Percentiles rank a stretch among this genome's conserved stretches.
phyloP scores from a whole-genome alignment of 2,113 vertebrate genomes.

The Speoplatyrhinus poulsoni region DNA sequence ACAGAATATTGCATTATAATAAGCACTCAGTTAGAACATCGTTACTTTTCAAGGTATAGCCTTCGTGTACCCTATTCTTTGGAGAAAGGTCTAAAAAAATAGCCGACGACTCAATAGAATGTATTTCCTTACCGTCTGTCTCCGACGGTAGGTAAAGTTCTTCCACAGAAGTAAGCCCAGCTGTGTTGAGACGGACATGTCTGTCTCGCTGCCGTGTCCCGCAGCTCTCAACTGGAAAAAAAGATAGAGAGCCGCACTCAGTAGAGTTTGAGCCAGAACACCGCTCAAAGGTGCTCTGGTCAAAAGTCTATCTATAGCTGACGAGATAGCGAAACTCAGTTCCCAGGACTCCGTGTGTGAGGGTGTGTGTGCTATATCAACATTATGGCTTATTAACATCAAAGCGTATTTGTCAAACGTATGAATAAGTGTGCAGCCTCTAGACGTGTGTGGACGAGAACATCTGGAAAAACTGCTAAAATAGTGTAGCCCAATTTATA shows the following conservation, averaged over 20 bases:
- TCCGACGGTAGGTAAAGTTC: conserved; percentile 91
- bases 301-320: conserved; percentile 48
- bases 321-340: conserved; percentile 13
- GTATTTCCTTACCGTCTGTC: conserved; percentile 86
- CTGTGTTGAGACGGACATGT: conserved; percentile 89
- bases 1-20: too few species aligned
- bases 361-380: too few species aligned
- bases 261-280: conserved; percentile 26
- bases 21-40: too few species aligned
- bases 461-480: too few species aligned
- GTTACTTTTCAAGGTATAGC: too few species aligned
- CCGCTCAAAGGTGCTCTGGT: conserved; percentile 54
- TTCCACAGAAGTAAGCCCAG: conserved; percentile 95
- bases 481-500: too few species aligned
- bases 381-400: too few species aligned
- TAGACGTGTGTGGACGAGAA: too few species aligned
- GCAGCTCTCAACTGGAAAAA: conserved; percentile 73
- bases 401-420: too few species aligned
- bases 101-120: not conserved
- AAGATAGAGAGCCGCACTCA: conserved; percentile 25
- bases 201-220: conserved; percentile 55
- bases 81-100: not conserved
- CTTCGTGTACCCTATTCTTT: too few species aligned
- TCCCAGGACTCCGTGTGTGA: too few species aligned
- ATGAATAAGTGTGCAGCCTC: too few species aligned